Evolutionary conservation across 2,888 invertebrate species (phyloP).

Genomic region (Girardia tigrina): DNA sequence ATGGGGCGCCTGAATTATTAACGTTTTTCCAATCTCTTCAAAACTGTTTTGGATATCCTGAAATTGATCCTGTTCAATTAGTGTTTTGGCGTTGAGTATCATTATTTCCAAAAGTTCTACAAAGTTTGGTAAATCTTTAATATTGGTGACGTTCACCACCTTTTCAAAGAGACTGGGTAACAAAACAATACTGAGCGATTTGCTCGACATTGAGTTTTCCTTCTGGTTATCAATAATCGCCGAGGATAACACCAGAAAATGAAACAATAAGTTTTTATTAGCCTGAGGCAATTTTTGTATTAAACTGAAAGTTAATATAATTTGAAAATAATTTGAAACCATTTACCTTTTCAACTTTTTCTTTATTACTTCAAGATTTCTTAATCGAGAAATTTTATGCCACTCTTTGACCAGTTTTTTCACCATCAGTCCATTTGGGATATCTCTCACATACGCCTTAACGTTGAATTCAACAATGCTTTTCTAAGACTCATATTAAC

Average conservation of each 20-base stretch:
- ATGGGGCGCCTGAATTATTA: not conserved
- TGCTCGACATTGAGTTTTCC: not conserved
- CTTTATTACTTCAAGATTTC: not conserved
- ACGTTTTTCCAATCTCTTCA: not conserved
- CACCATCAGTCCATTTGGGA: slow-evolving; percentile 2
- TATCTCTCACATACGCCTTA: slow-evolving; percentile 1
- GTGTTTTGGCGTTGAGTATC: not conserved
- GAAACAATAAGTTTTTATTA: not conserved
- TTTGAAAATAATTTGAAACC: not conserved
- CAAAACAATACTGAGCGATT: not conserved
- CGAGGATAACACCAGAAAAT: not conserved
- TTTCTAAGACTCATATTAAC: not conserved
- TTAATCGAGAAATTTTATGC: not conserved
- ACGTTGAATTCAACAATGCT: too few species aligned
- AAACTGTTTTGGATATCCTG: not conserved
- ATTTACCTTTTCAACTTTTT: not conserved
- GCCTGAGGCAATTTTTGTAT: not conserved
- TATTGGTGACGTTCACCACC: not conserved
- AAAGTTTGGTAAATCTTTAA: not conserved
- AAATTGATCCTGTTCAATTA: not conserved
- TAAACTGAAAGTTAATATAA: not conserved
- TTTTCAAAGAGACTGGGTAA: not conserved
- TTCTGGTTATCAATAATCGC: not conserved
- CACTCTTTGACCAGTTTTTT: not conserved
- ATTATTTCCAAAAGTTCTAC: not conserved